Conservation (phyloP, 2,113 vertebrate species). For the Crotalus helleri region DNA sequence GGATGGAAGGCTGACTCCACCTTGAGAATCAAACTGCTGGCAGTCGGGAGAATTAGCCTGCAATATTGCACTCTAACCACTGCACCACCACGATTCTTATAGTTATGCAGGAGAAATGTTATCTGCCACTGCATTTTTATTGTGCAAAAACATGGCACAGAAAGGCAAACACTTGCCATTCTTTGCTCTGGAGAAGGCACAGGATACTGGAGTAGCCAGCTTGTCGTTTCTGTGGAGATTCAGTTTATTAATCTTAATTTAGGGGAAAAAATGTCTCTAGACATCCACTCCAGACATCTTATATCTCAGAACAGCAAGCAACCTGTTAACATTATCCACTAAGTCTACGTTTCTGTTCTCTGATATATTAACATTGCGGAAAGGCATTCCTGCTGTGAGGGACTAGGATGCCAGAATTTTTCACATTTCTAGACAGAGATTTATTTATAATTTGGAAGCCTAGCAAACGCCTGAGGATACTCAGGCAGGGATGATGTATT, state of each 20-base stretch:
- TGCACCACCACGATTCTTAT: background rate
- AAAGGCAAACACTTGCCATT: background rate
- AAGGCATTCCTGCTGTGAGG: background rate
- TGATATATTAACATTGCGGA: background rate
- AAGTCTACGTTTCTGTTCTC: rapidly evolving
- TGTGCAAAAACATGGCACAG: background rate
- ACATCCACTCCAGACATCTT: rapidly evolving
- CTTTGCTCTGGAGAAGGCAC: background rate
- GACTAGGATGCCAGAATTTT: background rate
- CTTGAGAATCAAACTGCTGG: background rate
- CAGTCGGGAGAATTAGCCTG: background rate
- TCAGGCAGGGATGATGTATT: background rate
- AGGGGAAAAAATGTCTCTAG: background rate
- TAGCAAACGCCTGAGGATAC: background rate
- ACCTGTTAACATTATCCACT: background rate
- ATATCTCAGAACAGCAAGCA: background rate
- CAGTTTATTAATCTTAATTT: background rate
- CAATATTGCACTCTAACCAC: background rate
- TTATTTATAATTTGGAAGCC: background rate
- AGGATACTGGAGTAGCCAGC: background rate
- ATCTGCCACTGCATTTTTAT: background rate
- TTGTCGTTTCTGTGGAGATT: rapidly evolving
- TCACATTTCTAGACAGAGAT: background rate
- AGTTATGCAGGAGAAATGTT: background rate
- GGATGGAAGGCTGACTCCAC: background rate